Percentiles rank a stretch among this genome's conserved stretches.
Evolutionary conservation across 2,888 invertebrate species (phyloP).

Genomic region (Alsophila aescularia): DNA sequence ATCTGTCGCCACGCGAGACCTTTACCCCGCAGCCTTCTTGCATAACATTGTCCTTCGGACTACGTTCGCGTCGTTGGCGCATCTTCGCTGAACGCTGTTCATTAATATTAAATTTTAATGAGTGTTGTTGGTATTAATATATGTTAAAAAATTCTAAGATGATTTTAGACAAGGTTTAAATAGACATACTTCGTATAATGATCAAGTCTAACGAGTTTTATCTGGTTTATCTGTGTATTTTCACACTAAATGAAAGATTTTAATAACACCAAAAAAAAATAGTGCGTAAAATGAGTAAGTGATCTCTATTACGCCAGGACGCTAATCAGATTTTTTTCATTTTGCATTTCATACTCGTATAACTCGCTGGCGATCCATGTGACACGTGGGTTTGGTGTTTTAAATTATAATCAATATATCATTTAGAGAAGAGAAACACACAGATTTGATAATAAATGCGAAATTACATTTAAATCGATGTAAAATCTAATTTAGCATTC

Average conservation of each 20-base stretch:
- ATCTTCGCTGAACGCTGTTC: constrained; percentile 28
- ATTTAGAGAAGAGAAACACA: too few relatives aligned
- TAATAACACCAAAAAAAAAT: background rate
- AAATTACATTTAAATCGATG: too few relatives aligned
- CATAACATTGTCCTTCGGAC: constrained; percentile 37
- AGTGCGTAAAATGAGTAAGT: background rate
- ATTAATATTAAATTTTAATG: constrained; percentile 22
- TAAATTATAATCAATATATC: too few relatives aligned
- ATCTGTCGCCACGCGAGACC: constrained; percentile 38
- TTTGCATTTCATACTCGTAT: too few relatives aligned
- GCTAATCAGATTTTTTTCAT: too few relatives aligned
- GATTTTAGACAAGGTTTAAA: constrained; percentile 7
- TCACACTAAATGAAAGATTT: too few relatives aligned
- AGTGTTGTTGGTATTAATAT: constrained; percentile 6
- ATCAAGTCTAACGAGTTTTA: constrained; percentile 2
- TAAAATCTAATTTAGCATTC: too few relatives aligned
- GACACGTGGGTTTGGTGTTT: too few relatives aligned
- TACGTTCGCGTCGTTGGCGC: constrained; percentile 26
- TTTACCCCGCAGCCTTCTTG: constrained; percentile 41
- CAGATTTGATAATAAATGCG: too few relatives aligned
- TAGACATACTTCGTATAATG: background rate
- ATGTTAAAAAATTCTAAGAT: constrained; percentile 9
- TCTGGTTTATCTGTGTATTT: background rate
- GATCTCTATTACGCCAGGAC: too few relatives aligned
- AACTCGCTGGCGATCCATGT: too few relatives aligned